A percentile compares a stretch with the other conserved stretches of the same genome.
phyloP scores from a whole-genome alignment of 2,888 invertebrate genomes.

The Aspidiotus rigidus region DNA sequence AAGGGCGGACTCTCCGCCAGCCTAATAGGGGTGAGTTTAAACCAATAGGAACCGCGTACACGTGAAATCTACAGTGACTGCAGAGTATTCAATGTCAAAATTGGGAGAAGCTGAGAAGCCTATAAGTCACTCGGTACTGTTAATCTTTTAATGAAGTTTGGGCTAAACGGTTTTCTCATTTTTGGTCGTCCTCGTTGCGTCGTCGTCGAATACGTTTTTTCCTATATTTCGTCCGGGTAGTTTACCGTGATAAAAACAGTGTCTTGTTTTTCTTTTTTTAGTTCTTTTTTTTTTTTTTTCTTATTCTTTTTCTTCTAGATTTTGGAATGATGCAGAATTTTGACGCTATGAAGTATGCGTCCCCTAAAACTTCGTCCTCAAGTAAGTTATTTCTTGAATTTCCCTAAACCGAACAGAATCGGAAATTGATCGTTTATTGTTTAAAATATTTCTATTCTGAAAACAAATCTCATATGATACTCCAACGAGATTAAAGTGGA shows the following conservation, averaged over 20 bases:
- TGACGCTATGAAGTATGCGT: slow-evolving; percentile 10
- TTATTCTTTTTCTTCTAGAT: background rate
- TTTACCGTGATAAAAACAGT: background rate
- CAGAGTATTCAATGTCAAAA: slow-evolving; percentile 25
- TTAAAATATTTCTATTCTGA: too few species aligned
- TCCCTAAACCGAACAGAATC: too few species aligned
- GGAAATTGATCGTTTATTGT: too few species aligned
- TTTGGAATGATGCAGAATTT: slow-evolving; percentile 20
- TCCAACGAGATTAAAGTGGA: too few species aligned
- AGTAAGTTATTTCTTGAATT: slow-evolving; percentile 8
- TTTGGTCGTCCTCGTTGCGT: background rate
- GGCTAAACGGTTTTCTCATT: background rate
- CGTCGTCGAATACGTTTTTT: background rate
- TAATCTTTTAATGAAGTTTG: slow-evolving; percentile 29
- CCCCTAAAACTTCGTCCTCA: slow-evolving; percentile 19
- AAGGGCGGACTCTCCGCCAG: slow-evolving; percentile 20
- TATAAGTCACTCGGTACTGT: slow-evolving; percentile 26
- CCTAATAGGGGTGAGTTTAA: slow-evolving; percentile 23
- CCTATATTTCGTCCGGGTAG: background rate
- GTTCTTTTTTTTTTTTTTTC: background rate
- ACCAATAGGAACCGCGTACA: slow-evolving; percentile 19
- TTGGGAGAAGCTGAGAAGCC: slow-evolving; percentile 29
- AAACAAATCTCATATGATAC: too few species aligned
- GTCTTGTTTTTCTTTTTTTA: background rate
- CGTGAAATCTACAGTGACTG: slow-evolving; percentile 24